Evolutionary conservation across 1,140 invertebrate species (phyloP), one percentile per base, ranked within the genome.

Genomic region (Lepidurus couesii): DNA sequence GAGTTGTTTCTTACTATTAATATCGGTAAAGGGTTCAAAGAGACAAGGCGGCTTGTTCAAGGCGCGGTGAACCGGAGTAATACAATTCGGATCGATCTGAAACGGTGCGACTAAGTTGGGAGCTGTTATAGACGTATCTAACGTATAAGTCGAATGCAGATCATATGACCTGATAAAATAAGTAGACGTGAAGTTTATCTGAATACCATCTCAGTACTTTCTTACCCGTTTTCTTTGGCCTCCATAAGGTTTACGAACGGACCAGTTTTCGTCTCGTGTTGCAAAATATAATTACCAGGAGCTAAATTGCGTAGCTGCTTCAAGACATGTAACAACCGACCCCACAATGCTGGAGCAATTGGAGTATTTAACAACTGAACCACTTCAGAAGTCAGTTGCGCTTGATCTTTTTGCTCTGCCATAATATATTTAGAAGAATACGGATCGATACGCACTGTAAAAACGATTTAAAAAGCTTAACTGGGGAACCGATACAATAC

Each of bases 81-180:
- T 65, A 65, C 53, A 65, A n/a, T 65, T 21, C 53, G 53, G 53
- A 65, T 65, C 53, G 8, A 65, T 65, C 53, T 65, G 53, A 65
- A 65, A 65, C 53, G 53, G 53, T 11, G 53, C 53, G n/a, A 21
- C 13, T 21, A 65, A 65, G 13, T 65, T 65, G 16, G 53, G 53
- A 9, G n/a, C 53, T 21, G 53, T 65, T 21, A 13, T 65, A 16
- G 8, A 9, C 0, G 21, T 7, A 65, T 65, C 53, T 13, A 65
- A 13, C 53, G 16, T 65, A 21, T 65, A 65, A 11, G 53, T 13
- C 6, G 53, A 13, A 65, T 21, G 53, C 53, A 65, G 21, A 65
- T 65, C 53, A 21, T n/a, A 65, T n/a, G 53, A n/a, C 21, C 53
- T 65, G 21, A 65, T 16, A 65, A 65, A 13, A 65, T 7, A 7